Evolutionary conservation across 1,140 invertebrate genomes (phyloP), one percentile per base, ranked within the genome.

Genomic region (Anagrus nilaparvatae): DNA sequence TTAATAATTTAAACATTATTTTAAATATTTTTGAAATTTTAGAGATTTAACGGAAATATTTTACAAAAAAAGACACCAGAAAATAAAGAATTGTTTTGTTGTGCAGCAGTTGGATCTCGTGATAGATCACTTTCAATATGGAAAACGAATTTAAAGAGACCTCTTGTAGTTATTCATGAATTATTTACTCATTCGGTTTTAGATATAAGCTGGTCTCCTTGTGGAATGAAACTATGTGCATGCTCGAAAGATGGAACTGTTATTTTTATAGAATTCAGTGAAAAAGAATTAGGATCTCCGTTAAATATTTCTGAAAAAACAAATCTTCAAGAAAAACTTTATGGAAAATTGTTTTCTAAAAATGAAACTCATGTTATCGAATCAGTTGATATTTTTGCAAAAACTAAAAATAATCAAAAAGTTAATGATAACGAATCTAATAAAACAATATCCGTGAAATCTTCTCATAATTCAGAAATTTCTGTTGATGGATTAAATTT

Each of bases 191-290:
- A 87, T 63, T 89, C 90, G 39, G 81, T 87, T 8, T 65, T 92
- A 27, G 88, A 92, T 59, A 62, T 90, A 4, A 83, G 78, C 20
- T 96, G 92, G 92, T 88, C 86, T 45, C 77, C 78, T 1, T 78
- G 76, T 65, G 88, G 89, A 16, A 68, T 86, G 35, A 79, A 85
- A 54, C 63, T 97, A 19, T 75, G 95, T 53, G 90, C 88, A 4
- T 97, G 94, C 66, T 97, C 92, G 24, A 88, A 83, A 60, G 95
- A 98, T 69, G 95, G 94, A 1, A 84, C 83, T 4, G 82, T 96
- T 3, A 91, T 88, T 1, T 94, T 84, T 59, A 75, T 96, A 38
- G 80, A 87, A 60, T 97, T 97, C 53, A 76, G 79, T 1, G 75
- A 80, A 45, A 73, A 84, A 41, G 92, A 97, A 69, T 79, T 97